Evolutionary conservation across 2,888 invertebrate species (phyloP), one percentile per base, ranked within the genome.

Genomic region (Notocelia uddmanniana): DNA sequence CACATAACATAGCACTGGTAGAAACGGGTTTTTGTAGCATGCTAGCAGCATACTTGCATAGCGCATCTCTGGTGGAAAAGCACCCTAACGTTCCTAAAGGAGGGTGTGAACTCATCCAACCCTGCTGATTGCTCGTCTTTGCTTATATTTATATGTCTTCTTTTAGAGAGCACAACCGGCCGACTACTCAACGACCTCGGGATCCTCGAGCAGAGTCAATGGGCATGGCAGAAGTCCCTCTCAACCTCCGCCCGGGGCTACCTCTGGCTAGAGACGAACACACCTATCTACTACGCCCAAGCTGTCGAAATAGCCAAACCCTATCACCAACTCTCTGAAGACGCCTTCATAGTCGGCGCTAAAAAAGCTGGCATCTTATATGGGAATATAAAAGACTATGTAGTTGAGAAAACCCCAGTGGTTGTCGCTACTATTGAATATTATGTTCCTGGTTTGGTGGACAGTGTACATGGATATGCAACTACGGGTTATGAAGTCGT

Each of bases 391-490:
- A 90, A 86, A 34, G 91, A 92, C 10, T 95, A 94, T 79, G 84
- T 94, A 2, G 83, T 85, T 3, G 92, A 92, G 72, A 95, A 95
- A 77, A 88, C 91, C 15, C 93, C 94, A 0, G 82, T 92, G 0
- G 92, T 94, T 0, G 78, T 87, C 0, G 84, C 87, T 0, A 90
- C 90, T 0, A 94, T 97, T 79, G 97, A 97, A 66, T 89, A 95
- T 74, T 96, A 97, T 81, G 95, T 95, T 11, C 97, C 97, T 0
- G 97, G 97, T n/a, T 87, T 96, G 73, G 84, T 96, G 23, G 95
- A 95, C 15, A 95, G 95, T 79, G 92, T 96, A 19, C 95, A 95
- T 77, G 88, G 90, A 48, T 91, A 94, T 71, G 89, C 94, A 0
- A 81, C 82, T 10, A 85, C 88, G 18, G 93, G 91, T 0, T 92